phyloP scores from a whole-genome alignment of 2,888 invertebrate genomes.

The Aphidius colemani region DNA sequence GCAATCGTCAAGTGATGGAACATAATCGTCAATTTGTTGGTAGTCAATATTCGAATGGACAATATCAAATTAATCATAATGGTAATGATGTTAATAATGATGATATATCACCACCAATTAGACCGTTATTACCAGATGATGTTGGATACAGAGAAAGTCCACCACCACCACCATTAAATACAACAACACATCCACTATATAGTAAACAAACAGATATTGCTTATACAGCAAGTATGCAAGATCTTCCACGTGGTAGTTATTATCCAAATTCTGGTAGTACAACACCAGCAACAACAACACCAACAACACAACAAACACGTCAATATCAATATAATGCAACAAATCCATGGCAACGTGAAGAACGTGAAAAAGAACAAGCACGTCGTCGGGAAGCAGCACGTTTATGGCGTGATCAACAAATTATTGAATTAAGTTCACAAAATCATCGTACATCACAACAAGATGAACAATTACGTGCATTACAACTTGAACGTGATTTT shows the following conservation, averaged over 20 bases:
- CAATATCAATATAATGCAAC: slow-evolving; percentile 62
- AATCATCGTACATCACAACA: slow-evolving; percentile 76
- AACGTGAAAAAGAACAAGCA: slow-evolving; percentile 81
- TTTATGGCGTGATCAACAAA: slow-evolving; percentile 85
- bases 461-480: slow-evolving; percentile 84
- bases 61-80: slow-evolving; percentile 41
- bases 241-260: slow-evolving; percentile 76
- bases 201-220: slow-evolving; percentile 52
- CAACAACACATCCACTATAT: slow-evolving; percentile 74
- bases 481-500: slow-evolving; percentile 92
- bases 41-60: slow-evolving; percentile 40
- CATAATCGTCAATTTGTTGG: slow-evolving; percentile 38
- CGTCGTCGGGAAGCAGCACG: slow-evolving; percentile 75
- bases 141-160: slow-evolving; percentile 58
- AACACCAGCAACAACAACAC: slow-evolving; percentile 51
- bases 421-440: slow-evolving; percentile 75
- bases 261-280: slow-evolving; percentile 61
- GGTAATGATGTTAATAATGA: slow-evolving; percentile 33
- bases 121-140: slow-evolving; percentile 58
- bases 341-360: slow-evolving; percentile 94
- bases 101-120: slow-evolving; percentile 47
- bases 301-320: slow-evolving; percentile 53
- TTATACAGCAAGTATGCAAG: slow-evolving; percentile 75
- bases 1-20: slow-evolving; percentile 38
- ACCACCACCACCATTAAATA: slow-evolving; percentile 72